Evolutionary conservation across 2,888 invertebrate species (phyloP).

Genomic region (Lasioglossum villosulum): DNA sequence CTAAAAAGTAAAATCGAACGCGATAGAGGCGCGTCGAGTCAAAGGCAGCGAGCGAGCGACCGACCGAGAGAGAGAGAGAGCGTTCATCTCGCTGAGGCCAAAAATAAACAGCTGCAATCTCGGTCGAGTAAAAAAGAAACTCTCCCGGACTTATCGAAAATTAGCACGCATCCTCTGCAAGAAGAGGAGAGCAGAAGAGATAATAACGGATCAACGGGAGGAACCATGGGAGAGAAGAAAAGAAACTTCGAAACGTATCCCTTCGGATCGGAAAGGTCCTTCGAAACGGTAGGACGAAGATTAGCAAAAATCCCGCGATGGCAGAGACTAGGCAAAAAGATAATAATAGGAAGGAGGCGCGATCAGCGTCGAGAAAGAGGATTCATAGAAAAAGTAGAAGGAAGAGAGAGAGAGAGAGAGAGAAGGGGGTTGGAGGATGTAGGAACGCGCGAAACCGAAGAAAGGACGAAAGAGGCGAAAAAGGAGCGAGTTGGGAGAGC

Average conservation of each 20-base stretch:
- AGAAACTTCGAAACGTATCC: not conserved
- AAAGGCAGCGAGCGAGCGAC: not conserved
- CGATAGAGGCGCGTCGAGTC: not conserved
- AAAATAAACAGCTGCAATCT: conserved; percentile 11
- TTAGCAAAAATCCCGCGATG: not conserved
- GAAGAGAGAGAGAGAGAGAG: not conserved
- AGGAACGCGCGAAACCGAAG: conserved; percentile 24
- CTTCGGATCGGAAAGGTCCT: not conserved
- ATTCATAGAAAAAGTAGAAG: conserved; percentile 8
- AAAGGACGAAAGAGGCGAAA: conserved; percentile 14
- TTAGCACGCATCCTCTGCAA: conserved; percentile 1
- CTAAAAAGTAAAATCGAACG: conserved; percentile 1
- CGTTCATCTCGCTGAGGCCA: not conserved
- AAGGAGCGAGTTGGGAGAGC: conserved; percentile 14
- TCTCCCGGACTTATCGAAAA: conserved; percentile 8
- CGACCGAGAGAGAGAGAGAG: not conserved
- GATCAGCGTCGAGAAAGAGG: not conserved
- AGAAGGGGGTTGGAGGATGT: not conserved
- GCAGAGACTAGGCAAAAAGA: not conserved
- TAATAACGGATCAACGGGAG: conserved; percentile 1
- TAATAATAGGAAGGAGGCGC: not conserved
- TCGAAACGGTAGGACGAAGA: no score
- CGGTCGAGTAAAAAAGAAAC: not conserved
- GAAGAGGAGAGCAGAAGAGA: not conserved
- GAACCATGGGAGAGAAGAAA: not conserved